A percentile compares a stretch with the other conserved stretches of the same genome.
These are phyloP conservation scores for Phyllotreta striolata DNA, from an alignment of 2,888 invertebrate genomes.

Conservation along the genomic window DNA sequence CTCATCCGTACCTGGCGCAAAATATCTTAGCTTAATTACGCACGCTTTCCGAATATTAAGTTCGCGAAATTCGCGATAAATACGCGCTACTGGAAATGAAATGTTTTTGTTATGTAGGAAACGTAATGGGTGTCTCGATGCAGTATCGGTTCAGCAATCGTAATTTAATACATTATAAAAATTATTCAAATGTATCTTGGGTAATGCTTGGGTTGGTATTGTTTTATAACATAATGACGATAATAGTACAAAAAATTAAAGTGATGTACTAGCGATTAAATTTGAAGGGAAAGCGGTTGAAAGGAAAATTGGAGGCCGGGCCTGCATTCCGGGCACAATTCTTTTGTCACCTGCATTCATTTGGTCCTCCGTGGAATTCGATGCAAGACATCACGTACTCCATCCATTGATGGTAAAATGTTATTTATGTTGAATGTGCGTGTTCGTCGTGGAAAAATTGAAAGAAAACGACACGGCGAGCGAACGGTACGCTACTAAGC, in stretches of 20 bases:
- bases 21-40: constrained; percentile 34
- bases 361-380: constrained; percentile 23
- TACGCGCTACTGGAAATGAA: constrained; percentile 30
- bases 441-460: constrained; percentile 33
- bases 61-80: constrained; percentile 25
- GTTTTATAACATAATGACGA: too few species aligned
- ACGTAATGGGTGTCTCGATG: constrained; percentile 15
- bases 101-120: constrained; percentile 28
- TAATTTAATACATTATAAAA: not conserved
- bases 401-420: constrained; percentile 30
- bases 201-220: too few species aligned
- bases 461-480: constrained; percentile 24
- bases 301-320: not conserved
- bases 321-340: constrained; percentile 21
- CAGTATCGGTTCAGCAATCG: not conserved
- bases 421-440: constrained; percentile 32
- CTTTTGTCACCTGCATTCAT: constrained; percentile 35
- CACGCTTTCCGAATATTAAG: constrained; percentile 32
- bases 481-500: constrained; percentile 21
- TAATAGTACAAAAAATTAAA: not conserved
- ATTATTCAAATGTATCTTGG: not conserved
- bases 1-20: constrained; percentile 17
- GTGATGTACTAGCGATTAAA: not conserved
- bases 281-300: not conserved
- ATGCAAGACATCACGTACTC: constrained; percentile 34